Evolutionary conservation across 2,113 vertebrate genomes (phyloP).

Genomic region (Mungos mungo): DNA sequence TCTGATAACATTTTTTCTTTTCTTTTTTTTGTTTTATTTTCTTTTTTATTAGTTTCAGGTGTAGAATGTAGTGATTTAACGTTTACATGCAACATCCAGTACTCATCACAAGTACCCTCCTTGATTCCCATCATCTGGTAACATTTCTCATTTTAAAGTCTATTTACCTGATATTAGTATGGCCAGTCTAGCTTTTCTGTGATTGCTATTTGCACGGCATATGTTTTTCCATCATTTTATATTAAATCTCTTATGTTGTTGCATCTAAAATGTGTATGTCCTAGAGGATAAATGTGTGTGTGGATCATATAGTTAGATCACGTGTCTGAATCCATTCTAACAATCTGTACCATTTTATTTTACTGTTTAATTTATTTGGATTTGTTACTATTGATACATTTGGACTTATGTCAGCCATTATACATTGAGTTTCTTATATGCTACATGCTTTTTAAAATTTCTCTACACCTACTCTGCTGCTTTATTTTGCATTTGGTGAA

Average conservation of each 20-base stretch:
- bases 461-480: not conserved
- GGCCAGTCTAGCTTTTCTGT: not conserved
- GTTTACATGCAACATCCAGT: too few species aligned
- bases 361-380: not conserved
- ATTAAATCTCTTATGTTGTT: not conserved
- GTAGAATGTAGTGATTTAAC: too few species aligned
- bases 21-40: too few species aligned
- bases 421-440: not conserved
- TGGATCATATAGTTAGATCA: not conserved
- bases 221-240: not conserved
- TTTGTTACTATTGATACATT: not conserved
- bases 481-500: not conserved
- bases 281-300: not conserved
- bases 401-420: not conserved
- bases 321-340: not conserved
- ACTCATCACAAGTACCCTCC: too few species aligned
- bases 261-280: not conserved
- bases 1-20: not conserved
- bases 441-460: not conserved
- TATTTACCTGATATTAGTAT: not conserved
- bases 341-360: not conserved
- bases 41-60: too few species aligned
- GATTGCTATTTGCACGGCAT: not conserved
- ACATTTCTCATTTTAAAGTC: not conserved
- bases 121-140: too few species aligned